phyloP scores from a whole-genome alignment of 2,113 vertebrate genomes.

The Piprites chloris region DNA sequence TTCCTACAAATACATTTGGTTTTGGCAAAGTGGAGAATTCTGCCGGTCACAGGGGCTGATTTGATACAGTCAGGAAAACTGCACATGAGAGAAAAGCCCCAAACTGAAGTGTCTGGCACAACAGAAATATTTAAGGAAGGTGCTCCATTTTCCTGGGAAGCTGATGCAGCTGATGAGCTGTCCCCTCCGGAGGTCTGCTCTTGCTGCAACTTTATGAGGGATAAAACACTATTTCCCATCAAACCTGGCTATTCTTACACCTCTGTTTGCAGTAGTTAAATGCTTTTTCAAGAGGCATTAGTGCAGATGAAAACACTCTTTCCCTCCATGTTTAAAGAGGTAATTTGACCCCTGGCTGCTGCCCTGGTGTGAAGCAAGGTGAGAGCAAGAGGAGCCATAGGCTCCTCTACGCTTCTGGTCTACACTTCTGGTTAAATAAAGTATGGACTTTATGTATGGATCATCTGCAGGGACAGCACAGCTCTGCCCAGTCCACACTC shows the following conservation, averaged over 20 bases:
- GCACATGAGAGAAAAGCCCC: neutral
- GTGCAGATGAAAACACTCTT: neutral
- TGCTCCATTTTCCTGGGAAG: neutral
- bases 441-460: no score
- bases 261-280: neutral
- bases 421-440: neutral
- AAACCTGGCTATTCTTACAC: fast-evolving
- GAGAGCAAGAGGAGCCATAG: neutral
- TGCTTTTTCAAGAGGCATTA: neutral
- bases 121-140: neutral
- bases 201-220: neutral
- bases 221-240: neutral
- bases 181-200: neutral
- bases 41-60: neutral
- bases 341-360: neutral
- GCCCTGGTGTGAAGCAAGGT: neutral
- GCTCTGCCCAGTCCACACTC: neutral
- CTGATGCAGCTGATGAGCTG: neutral
- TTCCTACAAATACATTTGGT: neutral
- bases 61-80: neutral
- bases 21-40: neutral
- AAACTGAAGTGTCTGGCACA: neutral
- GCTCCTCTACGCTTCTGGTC: fast-evolving
- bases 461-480: neutral
- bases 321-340: neutral